Evolutionary conservation across 2,888 invertebrate species (phyloP).

Genomic region (Leptarthrus brevirostris): DNA sequence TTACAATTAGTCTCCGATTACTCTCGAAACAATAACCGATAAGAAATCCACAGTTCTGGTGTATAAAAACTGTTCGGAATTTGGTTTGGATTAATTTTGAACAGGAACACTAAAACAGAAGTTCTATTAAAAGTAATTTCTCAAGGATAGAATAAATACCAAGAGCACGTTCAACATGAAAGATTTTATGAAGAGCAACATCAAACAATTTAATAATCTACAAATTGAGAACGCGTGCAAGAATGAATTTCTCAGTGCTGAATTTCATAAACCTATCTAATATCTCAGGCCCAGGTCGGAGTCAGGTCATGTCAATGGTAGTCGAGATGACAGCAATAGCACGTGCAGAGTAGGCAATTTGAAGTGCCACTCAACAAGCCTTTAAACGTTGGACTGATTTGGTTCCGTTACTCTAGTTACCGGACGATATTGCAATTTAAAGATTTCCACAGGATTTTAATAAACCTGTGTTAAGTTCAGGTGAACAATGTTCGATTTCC

Average conservation of each 20-base stretch:
- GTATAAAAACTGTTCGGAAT: too few species aligned
- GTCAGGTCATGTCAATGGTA: neutral
- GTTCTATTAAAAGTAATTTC: too few species aligned
- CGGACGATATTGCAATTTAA: neutral
- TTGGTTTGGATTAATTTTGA: too few species aligned
- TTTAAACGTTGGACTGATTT: slow-evolving; percentile 13
- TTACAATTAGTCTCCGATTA: too few species aligned
- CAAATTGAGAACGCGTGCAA: slow-evolving; percentile 37
- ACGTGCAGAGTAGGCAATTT: slow-evolving; percentile 29
- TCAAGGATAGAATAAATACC: too few species aligned
- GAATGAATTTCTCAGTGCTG: neutral
- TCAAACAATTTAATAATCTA: slow-evolving; percentile 37
- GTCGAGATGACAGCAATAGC: neutral
- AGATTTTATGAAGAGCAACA: neutral
- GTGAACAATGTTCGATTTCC: slow-evolving; percentile 7
- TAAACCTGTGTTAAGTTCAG: slow-evolving; percentile 23
- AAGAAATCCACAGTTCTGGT: too few species aligned
- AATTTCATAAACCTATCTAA: neutral
- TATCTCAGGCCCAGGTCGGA: neutral
- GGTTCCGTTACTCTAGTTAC: slow-evolving; percentile 23
- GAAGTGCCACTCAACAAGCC: neutral
- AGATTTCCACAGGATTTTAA: slow-evolving; percentile 23
- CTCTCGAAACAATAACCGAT: too few species aligned
- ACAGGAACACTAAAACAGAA: too few species aligned
- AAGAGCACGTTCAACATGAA: too few species aligned